Evolutionary conservation across 2,888 invertebrate species (phyloP).

Genomic region (Chironomus riparius): DNA sequence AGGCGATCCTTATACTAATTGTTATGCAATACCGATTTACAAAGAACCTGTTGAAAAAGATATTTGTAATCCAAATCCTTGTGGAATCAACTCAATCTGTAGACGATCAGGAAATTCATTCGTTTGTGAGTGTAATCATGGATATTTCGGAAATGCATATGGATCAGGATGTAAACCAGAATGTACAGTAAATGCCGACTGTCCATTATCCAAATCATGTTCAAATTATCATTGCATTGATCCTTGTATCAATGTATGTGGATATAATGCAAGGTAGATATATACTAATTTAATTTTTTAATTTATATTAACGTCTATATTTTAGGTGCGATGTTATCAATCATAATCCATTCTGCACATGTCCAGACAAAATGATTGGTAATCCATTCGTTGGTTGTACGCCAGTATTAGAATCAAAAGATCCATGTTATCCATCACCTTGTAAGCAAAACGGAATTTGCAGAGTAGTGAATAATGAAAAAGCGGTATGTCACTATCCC

Average conservation of each 20-base stretch:
- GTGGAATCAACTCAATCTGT: conserved; percentile 70
- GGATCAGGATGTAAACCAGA: conserved; percentile 69
- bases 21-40: conserved; percentile 35
- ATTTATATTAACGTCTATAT: too few relatives aligned
- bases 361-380: conserved; percentile 61
- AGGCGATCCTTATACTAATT: conserved; percentile 55
- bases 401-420: conserved; percentile 40
- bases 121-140: conserved; percentile 65
- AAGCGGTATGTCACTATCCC: conserved; percentile 69
- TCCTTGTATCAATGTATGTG: conserved; percentile 71
- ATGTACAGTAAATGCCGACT: conserved; percentile 74
- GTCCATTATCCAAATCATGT: conserved; percentile 64
- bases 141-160: conserved; percentile 60
- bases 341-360: conserved; percentile 78
- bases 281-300: not conserved
- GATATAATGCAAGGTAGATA: conserved; percentile 50
- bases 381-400: conserved; percentile 69
- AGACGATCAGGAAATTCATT: conserved; percentile 47
- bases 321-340: conserved; percentile 64
- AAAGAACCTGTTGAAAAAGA: conserved; percentile 36
- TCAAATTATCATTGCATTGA: conserved; percentile 69
- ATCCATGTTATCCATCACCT: conserved; percentile 79
- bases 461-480: conserved; percentile 52
- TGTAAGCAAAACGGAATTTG: conserved; percentile 78
- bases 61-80: conserved; percentile 63